phyloP scores from a whole-genome alignment of 1,140 invertebrate genomes.

The Saccostrea echinata region DNA sequence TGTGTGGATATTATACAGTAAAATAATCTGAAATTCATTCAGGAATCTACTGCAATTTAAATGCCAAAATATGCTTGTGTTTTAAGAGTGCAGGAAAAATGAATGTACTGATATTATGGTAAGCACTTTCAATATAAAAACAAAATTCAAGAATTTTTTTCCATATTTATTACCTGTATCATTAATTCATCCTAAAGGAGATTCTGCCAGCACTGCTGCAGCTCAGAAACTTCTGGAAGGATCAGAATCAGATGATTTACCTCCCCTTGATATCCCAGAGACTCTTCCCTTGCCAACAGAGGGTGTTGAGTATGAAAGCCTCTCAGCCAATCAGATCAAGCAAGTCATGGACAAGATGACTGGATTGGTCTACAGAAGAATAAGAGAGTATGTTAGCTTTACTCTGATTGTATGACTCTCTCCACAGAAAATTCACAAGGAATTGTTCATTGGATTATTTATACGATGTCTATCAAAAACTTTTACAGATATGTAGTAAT shows the following conservation, averaged over 20 bases:
- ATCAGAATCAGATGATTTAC: conserved; percentile 71
- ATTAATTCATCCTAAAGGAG: conserved; percentile 49
- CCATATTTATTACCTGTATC: neutral
- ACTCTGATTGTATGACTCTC: no score
- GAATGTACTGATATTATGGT: no score
- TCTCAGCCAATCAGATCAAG: conserved; percentile 74
- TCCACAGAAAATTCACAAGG: no score
- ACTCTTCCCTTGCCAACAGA: conserved; percentile 71
- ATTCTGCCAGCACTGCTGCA: conserved; percentile 69
- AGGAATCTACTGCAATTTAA: no score
- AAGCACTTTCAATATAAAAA: no score
- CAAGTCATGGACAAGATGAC: conserved; percentile 76
- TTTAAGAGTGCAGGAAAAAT: no score
- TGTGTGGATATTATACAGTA: neutral
- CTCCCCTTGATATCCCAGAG: conserved; percentile 72
- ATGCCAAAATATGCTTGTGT: no score
- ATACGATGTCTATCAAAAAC: no score
- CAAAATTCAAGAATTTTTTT: no score
- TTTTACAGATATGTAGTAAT: no score
- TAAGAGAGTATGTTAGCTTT: conserved; percentile 71
- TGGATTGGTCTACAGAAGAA: conserved; percentile 71
- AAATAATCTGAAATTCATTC: neutral
- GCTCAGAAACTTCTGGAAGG: conserved; percentile 70
- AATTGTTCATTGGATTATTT: no score
- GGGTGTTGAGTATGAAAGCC: conserved; percentile 72